Conservation (phyloP, 2,888 invertebrate genomes). For the Pimpla rufipes region DNA sequence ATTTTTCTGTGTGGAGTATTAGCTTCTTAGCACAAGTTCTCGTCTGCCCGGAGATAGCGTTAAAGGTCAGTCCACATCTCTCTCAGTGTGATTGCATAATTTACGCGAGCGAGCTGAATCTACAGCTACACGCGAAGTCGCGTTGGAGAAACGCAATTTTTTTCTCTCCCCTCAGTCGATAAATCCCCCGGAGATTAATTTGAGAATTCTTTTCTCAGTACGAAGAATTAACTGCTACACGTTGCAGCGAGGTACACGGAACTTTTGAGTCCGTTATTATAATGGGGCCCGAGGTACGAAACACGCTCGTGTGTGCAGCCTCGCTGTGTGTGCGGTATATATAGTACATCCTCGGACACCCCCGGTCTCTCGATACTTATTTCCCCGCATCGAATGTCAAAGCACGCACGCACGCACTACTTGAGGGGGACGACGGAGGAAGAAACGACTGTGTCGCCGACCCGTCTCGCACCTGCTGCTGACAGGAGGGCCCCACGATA, state of each 20-base stretch:
- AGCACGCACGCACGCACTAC: constrained; percentile 73
- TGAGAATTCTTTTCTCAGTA: not conserved
- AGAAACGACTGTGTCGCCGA: constrained; percentile 64
- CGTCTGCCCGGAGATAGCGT: constrained; percentile 59
- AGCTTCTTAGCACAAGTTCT: constrained; percentile 41
- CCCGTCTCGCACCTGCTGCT: constrained; percentile 81
- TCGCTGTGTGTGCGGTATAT: not conserved
- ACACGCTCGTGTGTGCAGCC: constrained; percentile 8
- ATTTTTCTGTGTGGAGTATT: constrained; percentile 9
- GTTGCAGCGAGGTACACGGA: not conserved
- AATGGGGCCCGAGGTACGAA: constrained; percentile 19
- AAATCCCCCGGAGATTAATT: not conserved
- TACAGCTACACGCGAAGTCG: constrained; percentile 18
- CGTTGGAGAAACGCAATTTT: constrained; percentile 14
- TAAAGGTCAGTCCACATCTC: constrained; percentile 71
- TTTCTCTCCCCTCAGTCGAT: not conserved
- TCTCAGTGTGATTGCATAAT: constrained; percentile 68
- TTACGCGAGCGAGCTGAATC: constrained; percentile 49
- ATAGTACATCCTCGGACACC: constrained; percentile 37
- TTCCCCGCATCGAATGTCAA: constrained; percentile 75
- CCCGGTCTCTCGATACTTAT: constrained; percentile 45
- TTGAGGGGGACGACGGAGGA: constrained; percentile 70
- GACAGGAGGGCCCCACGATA: constrained; percentile 61
- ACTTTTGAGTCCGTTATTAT: constrained; percentile 15
- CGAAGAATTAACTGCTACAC: constrained; percentile 5